phyloP scores from a whole-genome alignment of 1,140 invertebrate genomes.

The Ooceraea biroi region DNA sequence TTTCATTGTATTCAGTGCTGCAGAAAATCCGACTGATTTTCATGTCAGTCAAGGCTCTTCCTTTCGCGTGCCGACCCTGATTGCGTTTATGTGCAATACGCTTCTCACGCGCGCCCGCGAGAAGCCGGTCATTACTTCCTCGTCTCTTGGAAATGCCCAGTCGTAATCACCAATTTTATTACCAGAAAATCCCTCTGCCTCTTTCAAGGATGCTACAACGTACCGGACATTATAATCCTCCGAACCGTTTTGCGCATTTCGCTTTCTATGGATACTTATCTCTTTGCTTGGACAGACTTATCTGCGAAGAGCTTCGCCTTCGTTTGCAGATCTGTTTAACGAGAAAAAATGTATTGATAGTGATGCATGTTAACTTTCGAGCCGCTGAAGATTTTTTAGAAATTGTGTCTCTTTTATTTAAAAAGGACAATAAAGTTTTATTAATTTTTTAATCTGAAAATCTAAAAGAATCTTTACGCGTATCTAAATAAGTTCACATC shows the following conservation, averaged over 20 bases:
- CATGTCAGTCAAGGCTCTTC: not conserved
- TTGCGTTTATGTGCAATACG: not conserved
- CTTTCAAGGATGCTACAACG: not conserved
- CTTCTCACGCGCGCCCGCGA: not conserved
- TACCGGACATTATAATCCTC: not conserved
- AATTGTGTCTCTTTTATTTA: not conserved
- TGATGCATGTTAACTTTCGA: not conserved
- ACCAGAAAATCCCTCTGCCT: constrained; percentile 42
- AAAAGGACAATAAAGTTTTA: too few species aligned
- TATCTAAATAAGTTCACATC: not conserved
- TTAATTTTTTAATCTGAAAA: too few species aligned
- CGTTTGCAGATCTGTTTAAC: not conserved
- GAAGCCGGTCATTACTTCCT: constrained; percentile 39
- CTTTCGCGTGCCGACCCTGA: constrained; percentile 15
- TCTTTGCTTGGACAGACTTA: not conserved
- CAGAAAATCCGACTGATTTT: not conserved
- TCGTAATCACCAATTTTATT: constrained; percentile 55
- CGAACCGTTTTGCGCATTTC: not conserved
- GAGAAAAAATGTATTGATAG: too few species aligned
- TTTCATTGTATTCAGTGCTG: too few species aligned
- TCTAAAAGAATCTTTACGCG: not conserved
- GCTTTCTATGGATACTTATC: not conserved
- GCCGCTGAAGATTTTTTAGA: not conserved
- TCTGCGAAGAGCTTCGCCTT: not conserved
- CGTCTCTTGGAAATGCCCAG: constrained; percentile 68